Conservation (phyloP, 2,113 vertebrate species). For the Campylomormyrus numenius region DNA sequence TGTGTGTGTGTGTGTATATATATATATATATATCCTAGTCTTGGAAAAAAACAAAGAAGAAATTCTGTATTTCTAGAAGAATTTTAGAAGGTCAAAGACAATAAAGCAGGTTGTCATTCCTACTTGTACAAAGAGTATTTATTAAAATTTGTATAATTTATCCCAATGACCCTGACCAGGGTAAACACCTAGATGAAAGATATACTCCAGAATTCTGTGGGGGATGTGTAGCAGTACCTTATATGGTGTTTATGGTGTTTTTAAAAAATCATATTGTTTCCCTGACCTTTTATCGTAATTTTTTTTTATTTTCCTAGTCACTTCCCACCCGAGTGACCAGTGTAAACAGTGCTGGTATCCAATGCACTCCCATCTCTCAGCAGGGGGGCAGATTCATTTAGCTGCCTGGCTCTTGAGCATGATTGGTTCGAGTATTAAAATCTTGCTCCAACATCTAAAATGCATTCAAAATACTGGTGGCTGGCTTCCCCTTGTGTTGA, state of each 20-base stretch:
- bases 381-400: neutral
- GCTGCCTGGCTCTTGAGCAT: neutral
- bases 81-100: neutral
- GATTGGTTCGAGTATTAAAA: neutral
- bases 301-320: constrained; percentile 1
- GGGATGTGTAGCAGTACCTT: neutral
- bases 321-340: constrained; percentile 2
- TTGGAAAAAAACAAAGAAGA: neutral
- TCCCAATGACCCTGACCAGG: neutral
- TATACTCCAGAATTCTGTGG: neutral
- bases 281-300: constrained; percentile 35
- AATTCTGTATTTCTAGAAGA: neutral
- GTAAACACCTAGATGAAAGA: neutral
- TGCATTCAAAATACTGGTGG: neutral
- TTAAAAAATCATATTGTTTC: constrained; percentile 38
- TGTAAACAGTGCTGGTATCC: constrained; percentile 11
- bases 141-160: neutral
- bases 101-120: neutral
- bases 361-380: neutral
- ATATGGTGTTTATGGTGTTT: constrained; percentile 31
- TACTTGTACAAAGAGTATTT: neutral
- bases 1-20: no score
- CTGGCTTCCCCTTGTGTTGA: neutral
- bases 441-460: neutral
- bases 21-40: neutral